phyloP scores from a whole-genome alignment of 2,888 invertebrate species.

The Heterodera filipjevi region DNA sequence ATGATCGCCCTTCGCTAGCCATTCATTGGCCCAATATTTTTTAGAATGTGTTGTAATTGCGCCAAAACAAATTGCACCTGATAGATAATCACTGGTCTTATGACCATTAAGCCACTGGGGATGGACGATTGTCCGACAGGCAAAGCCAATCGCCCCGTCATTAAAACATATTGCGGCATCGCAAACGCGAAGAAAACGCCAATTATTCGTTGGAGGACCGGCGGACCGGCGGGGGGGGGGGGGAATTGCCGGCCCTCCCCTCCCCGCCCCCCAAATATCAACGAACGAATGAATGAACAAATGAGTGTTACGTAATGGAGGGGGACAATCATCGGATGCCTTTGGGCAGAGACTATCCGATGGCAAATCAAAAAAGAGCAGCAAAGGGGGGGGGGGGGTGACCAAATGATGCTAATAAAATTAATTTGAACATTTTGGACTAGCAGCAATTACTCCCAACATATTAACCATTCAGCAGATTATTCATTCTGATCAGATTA shows the following conservation, averaged over 20 bases:
- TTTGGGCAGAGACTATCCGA: not conserved
- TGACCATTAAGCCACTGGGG: not conserved
- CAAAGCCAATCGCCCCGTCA: not conserved
- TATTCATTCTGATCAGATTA: no score
- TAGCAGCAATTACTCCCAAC: no score
- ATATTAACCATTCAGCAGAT: no score
- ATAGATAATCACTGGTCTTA: not conserved
- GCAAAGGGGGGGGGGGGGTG: no score
- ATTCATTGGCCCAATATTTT: not conserved
- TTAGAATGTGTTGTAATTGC: not conserved
- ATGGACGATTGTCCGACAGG: not conserved
- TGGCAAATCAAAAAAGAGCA: not conserved
- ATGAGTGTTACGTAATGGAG: not conserved
- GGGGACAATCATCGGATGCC: not conserved
- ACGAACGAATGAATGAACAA: not conserved
- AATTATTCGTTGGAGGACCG: no score
- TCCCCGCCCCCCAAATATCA: no score
- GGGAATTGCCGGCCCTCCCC: not conserved
- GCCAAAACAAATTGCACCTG: not conserved
- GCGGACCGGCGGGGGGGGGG: not conserved
- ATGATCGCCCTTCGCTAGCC: not conserved
- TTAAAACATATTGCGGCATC: not conserved
- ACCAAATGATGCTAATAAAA: not conserved
- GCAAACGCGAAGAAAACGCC: conserved; percentile 1
- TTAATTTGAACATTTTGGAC: no score